phyloP scores from a whole-genome alignment of 2,888 invertebrate genomes.

The Spatulosminthurus flaviceps region DNA sequence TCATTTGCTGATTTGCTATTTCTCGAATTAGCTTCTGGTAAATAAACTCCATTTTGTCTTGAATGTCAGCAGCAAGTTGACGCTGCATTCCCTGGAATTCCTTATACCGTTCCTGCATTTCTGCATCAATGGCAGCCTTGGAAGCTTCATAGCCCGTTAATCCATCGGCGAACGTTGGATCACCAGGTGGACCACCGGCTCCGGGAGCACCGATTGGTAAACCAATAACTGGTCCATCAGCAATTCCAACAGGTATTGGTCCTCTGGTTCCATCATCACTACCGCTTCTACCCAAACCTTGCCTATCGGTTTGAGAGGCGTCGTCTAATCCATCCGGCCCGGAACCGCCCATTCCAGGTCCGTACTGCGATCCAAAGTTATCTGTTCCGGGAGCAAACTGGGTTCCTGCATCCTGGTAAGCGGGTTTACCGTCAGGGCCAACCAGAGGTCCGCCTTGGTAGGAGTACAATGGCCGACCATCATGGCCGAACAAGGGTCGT shows the following conservation, averaged over 20 bases:
- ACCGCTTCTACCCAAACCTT: neutral
- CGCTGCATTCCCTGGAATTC: constrained; percentile 57
- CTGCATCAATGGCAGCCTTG: constrained; percentile 39
- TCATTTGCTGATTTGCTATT: constrained; percentile 55
- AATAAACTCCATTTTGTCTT: constrained; percentile 60
- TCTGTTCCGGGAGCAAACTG: neutral
- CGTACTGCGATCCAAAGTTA: neutral
- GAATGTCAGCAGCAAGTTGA: constrained; percentile 55
- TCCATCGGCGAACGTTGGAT: neutral
- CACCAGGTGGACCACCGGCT: neutral
- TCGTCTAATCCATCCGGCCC: neutral
- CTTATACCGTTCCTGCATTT: constrained; percentile 53
- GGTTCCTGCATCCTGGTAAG: neutral
- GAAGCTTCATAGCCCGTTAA: neutral
- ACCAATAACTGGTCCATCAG: neutral
- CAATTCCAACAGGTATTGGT: constrained; percentile 22
- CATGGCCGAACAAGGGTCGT: neutral
- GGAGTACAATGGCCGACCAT: constrained; percentile 30
- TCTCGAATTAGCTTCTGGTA: constrained; percentile 58
- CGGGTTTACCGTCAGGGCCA: constrained; percentile 29
- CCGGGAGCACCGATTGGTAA: neutral
- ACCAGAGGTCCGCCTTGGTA: neutral
- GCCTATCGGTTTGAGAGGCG: constrained; percentile 3
- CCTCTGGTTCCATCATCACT: neutral
- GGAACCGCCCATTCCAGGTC: neutral